A percentile compares a stretch with the other conserved stretches of the same genome.
phyloP scores from a whole-genome alignment of 2,797 vertebrate genomes.

The Pangasius krempfi region DNA sequence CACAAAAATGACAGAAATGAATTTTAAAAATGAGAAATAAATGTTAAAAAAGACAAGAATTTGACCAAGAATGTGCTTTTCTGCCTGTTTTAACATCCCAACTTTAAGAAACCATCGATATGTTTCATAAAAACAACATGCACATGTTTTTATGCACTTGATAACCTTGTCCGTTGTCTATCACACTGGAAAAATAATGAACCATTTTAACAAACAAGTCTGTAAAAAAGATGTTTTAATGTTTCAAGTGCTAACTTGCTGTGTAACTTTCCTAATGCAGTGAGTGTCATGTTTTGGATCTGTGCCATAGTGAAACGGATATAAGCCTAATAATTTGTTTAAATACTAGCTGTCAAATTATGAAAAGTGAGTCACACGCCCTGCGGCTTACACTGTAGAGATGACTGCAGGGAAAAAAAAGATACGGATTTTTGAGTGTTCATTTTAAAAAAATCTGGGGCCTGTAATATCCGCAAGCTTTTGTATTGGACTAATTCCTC shows the following conservation, averaged over 20 bases:
- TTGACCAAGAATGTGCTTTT: neutral
- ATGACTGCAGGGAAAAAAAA: neutral
- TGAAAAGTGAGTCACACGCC: neutral
- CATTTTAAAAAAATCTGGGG: neutral
- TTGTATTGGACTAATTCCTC: no score
- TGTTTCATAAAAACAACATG: neutral
- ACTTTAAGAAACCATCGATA: neutral
- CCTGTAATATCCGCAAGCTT: no score
- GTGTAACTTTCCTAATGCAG: neutral
- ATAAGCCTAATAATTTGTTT: neutral
- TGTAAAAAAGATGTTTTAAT: neutral
- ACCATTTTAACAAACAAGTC: neutral
- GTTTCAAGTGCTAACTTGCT: neutral
- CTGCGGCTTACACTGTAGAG: no score
- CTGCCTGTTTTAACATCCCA: neutral
- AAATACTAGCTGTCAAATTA: neutral
- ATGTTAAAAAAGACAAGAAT: neutral
- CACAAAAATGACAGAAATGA: neutral
- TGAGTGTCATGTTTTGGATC: neutral
- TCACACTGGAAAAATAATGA: neutral
- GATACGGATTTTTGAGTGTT: neutral
- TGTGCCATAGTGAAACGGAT: neutral
- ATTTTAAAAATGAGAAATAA: neutral
- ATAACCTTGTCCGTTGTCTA: neutral
- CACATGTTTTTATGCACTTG: neutral